Percentiles rank a stretch among this genome's conserved stretches.
Evolutionary conservation across 1,140 invertebrate species (phyloP).

Genomic region (Homalodisca vitripennis): DNA sequence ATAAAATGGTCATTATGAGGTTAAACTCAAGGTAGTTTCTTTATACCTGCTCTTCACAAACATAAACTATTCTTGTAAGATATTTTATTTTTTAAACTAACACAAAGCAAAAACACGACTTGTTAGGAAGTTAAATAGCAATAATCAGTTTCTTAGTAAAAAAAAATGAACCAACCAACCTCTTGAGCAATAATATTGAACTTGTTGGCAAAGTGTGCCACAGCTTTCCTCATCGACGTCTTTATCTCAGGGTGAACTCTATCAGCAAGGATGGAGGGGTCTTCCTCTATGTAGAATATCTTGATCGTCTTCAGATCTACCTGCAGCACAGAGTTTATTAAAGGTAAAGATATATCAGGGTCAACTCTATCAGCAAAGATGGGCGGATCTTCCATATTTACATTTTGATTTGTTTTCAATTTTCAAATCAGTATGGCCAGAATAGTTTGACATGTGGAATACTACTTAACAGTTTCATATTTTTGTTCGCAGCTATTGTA

Average conservation of each 20-base stretch:
- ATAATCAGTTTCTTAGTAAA: too few species aligned
- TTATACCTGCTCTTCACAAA: neutral
- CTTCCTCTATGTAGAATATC: constrained; percentile 78
- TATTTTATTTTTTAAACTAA: neutral
- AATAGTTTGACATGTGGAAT: too few species aligned
- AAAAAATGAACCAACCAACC: constrained; percentile 52
- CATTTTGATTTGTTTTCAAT: too few species aligned
- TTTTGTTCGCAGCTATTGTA: too few species aligned
- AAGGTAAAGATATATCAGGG: too few species aligned
- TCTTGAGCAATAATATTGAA: constrained; percentile 59
- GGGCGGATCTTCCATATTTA: too few species aligned
- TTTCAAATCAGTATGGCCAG: too few species aligned
- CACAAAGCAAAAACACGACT: neutral
- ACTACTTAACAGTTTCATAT: too few species aligned
- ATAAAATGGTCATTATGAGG: too few species aligned
- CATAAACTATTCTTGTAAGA: neutral
- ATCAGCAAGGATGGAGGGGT: constrained; percentile 64
- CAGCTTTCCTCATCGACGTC: constrained; percentile 62
- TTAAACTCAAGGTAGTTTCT: neutral
- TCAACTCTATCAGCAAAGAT: too few species aligned
- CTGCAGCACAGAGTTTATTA: too few species aligned
- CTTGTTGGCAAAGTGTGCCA: constrained; percentile 59
- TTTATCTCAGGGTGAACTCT: constrained; percentile 73
- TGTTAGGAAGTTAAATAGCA: neutral
- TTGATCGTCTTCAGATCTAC: constrained; percentile 55